These are phyloP conservation scores for pig (Sus scrofa) DNA, from an alignment of 2,113 vertebrate genomes.

Conservation along the genomic window T2T-Sscrofa CM000824.6:212004501-212005000, in stretches of 20 bases:
- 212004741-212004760: not conserved
- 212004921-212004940: not conserved
- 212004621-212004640: fast-evolving
- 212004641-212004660: not conserved
- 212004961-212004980: not conserved
- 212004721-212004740: fast-evolving
- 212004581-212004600: not conserved
- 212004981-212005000: not conserved
- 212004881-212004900: not conserved
- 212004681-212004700: not conserved
- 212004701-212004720: not conserved
- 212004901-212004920: too few species aligned
- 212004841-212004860: not conserved
- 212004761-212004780: fast-evolving
- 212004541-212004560: not conserved
- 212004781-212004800: not conserved
- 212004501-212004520: not conserved
- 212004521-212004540: not conserved
- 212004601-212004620: not conserved
- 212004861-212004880: not conserved
- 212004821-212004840: not conserved
- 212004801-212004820: not conserved
- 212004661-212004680: not conserved
- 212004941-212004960: not conserved
- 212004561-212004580: not conserved